These are phyloP conservation scores for Athalia rosae DNA, from an alignment of 2,888 invertebrate species.

Conservation along the genomic window DNA sequence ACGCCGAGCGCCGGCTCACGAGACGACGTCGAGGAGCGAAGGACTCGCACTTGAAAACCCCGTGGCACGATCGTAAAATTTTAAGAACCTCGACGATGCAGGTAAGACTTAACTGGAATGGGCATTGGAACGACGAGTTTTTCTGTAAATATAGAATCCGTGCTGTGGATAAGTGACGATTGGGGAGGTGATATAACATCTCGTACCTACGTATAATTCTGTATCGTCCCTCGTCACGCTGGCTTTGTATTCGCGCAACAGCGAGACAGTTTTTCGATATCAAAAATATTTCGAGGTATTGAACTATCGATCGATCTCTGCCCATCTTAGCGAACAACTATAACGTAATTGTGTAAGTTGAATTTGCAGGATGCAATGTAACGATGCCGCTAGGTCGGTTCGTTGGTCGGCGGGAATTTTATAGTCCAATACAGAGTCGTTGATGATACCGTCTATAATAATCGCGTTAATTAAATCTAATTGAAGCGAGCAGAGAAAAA, in stretches of 20 bases:
- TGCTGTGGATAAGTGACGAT: not conserved
- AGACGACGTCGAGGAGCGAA: constrained; percentile 18
- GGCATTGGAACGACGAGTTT: constrained; percentile 6
- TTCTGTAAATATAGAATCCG: not conserved
- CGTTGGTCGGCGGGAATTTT: not conserved
- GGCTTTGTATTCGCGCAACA: not conserved
- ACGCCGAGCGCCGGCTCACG: constrained; percentile 25
- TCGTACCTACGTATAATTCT: not conserved
- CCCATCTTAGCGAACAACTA: constrained; percentile 5
- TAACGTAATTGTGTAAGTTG: not conserved
- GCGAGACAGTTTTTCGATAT: constrained; percentile 20
- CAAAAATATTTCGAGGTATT: not conserved
- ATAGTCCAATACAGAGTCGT: not conserved
- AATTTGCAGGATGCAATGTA: not conserved
- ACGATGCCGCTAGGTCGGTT: no score
- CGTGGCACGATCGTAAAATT: constrained; percentile 15
- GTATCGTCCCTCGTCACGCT: no score
- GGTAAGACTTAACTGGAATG: not conserved
- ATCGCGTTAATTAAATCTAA: constrained; percentile 11
- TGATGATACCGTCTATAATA: not conserved
- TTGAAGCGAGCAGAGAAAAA: constrained; percentile 5
- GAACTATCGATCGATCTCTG: not conserved
- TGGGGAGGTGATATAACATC: constrained; percentile 8
- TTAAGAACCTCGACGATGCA: constrained; percentile 20
- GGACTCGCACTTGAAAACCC: constrained; percentile 33